Conservation (phyloP, 1,140 invertebrate genomes). For the Thaumatotibia leucotreta region DNA sequence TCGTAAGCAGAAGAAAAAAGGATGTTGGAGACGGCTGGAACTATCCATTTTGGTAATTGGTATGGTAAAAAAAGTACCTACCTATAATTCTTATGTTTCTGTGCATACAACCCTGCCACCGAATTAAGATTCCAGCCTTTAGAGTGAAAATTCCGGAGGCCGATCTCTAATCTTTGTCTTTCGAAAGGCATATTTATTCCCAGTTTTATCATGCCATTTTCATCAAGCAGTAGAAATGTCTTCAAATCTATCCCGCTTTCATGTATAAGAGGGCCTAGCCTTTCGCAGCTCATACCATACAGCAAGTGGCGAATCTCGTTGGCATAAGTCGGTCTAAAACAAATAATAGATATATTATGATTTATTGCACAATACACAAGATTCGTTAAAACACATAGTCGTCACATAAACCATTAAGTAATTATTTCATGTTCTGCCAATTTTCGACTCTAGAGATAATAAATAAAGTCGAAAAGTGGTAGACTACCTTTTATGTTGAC, state of each 20-base stretch:
- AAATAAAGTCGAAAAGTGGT: too few relatives aligned
- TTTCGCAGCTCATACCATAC: conserved; percentile 77
- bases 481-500: too few relatives aligned
- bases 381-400: too few relatives aligned
- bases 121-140: conserved; percentile 72
- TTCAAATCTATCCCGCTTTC: conserved; percentile 69
- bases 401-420: too few relatives aligned
- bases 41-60: too few relatives aligned
- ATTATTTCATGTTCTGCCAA: too few relatives aligned
- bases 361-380: too few relatives aligned
- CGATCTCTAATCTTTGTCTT: conserved; percentile 67
- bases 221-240: conserved; percentile 74
- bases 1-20: too few relatives aligned
- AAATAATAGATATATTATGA: too few relatives aligned
- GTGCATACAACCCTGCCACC: conserved; percentile 53
- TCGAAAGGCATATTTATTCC: conserved; percentile 77
- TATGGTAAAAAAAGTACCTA: conserved; percentile 26
- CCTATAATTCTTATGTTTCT: conserved; percentile 42
- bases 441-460: too few relatives aligned
- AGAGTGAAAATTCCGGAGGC: conserved; percentile 74
- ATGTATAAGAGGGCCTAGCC: conserved; percentile 55
- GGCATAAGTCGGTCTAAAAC: conserved; percentile 58
- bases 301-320: conserved; percentile 65
- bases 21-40: too few relatives aligned
- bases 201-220: conserved; percentile 69